phyloP scores from a whole-genome alignment of 2,888 invertebrate species.

The Bhutanitis thaidina region DNA sequence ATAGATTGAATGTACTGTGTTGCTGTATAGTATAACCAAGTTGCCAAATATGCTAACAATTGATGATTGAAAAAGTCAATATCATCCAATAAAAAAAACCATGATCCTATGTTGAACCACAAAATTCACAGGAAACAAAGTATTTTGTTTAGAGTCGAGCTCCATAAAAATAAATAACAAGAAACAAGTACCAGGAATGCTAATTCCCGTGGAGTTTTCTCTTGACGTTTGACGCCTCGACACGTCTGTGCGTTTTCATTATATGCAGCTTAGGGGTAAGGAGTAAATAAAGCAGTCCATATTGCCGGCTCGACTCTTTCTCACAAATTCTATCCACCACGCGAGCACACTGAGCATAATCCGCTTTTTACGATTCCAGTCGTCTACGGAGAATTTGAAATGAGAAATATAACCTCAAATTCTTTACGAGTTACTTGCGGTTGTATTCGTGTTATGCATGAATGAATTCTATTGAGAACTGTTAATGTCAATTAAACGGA shows the following conservation, averaged over 20 bases:
- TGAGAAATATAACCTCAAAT: constrained; percentile 73
- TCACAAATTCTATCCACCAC: constrained; percentile 68
- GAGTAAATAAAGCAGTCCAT: constrained; percentile 75
- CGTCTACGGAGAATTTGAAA: constrained; percentile 72
- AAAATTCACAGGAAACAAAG: no score
- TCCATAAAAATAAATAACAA: background rate
- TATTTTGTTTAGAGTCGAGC: no score
- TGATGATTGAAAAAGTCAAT: no score
- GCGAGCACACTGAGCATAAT: constrained; percentile 66
- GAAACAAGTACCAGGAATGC: constrained; percentile 41
- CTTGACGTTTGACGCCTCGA: constrained; percentile 62
- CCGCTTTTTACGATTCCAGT: constrained; percentile 78
- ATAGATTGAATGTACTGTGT: no score
- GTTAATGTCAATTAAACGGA: background rate
- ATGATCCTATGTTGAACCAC: no score
- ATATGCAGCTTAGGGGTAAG: constrained; percentile 76
- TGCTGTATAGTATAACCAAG: no score
- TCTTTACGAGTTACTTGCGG: constrained; percentile 56
- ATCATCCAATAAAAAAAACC: no score
- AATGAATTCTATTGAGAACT: constrained; percentile 41
- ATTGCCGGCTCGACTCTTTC: constrained; percentile 71
- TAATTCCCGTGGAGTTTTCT: constrained; percentile 47
- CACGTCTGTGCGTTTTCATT: constrained; percentile 79
- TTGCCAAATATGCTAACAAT: no score
- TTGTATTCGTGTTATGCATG: constrained; percentile 57